Conservation (phyloP, 2,888 invertebrate species). For the Aleiodes alternator region DNA sequence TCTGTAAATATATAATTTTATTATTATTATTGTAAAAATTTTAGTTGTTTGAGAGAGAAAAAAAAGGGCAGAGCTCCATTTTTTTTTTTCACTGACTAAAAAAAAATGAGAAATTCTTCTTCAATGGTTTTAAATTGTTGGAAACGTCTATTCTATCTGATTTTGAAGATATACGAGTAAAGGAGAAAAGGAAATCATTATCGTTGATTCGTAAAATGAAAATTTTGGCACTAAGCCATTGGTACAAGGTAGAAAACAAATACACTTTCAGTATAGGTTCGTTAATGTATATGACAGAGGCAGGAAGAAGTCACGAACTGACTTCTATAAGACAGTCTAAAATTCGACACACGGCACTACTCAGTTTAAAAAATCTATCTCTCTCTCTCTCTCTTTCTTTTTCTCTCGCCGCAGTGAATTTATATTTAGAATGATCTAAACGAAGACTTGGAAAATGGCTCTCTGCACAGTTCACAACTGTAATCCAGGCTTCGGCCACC, state of each 20-base stretch:
- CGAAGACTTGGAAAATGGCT: conserved; percentile 75
- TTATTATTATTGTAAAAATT: not conserved
- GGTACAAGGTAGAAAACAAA: conserved; percentile 61
- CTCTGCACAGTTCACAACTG: conserved; percentile 59
- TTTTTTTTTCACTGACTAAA: not conserved
- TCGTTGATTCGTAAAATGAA: conserved; percentile 61
- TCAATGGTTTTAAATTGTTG: not conserved
- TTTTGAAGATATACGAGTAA: conserved; percentile 8
- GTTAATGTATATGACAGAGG: conserved; percentile 66
- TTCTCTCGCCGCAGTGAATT: conserved; percentile 59
- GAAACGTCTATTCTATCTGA: not conserved
- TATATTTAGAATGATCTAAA: conserved; percentile 75
- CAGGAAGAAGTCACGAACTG: conserved; percentile 60
- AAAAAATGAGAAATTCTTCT: not conserved
- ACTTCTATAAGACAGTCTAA: conserved; percentile 39
- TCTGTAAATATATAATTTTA: conserved; percentile 39
- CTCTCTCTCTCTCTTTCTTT: not conserved
- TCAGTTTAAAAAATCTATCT: conserved; percentile 48
- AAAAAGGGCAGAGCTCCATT: not conserved
- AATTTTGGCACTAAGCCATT: conserved; percentile 69
- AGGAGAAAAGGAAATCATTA: conserved; percentile 51
- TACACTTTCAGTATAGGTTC: conserved; percentile 57
- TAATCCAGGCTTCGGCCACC: conserved; percentile 53
- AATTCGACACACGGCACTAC: conserved; percentile 66
- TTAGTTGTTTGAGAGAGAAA: not conserved